These are phyloP conservation scores for Falco berigora DNA, from an alignment of 2,797 vertebrate species.

Conservation along the genomic window DNA sequence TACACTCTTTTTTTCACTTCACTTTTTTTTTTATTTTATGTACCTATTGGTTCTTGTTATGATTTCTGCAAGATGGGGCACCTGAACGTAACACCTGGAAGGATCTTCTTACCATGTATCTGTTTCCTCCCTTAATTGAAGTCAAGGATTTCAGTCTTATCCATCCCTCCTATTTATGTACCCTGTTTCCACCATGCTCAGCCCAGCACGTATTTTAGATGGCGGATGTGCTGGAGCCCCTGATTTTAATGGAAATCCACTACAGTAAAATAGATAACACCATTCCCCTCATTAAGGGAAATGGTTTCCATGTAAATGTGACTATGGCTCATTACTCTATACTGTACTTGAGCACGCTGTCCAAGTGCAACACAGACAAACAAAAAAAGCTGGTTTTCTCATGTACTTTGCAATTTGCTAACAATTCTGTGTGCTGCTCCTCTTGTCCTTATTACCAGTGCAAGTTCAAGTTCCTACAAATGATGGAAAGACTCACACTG, in stretches of 20 bases:
- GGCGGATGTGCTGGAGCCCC: neutral
- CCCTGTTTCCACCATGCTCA: neutral
- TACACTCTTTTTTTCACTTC: neutral
- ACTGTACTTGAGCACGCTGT: neutral
- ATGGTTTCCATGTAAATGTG: neutral
- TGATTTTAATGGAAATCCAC: neutral
- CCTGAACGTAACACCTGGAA: neutral
- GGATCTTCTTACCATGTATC: neutral
- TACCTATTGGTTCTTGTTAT: neutral
- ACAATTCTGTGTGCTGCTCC: neutral
- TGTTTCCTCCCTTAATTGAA: neutral
- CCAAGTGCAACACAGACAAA: neutral
- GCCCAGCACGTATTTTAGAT: neutral
- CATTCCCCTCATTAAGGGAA: neutral
- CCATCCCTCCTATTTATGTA: neutral
- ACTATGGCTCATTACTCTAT: neutral
- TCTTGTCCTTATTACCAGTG: neutral
- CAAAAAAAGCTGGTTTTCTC: neutral
- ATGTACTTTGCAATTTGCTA: neutral
- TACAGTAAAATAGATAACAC: neutral
- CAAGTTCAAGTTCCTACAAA: neutral
- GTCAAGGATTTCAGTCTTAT: neutral
- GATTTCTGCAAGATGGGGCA: neutral
- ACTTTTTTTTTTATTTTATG: neutral
- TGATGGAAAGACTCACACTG: neutral